Evolutionary conservation across 1,140 invertebrate species (phyloP).

Genomic region (Diprion similis): DNA sequence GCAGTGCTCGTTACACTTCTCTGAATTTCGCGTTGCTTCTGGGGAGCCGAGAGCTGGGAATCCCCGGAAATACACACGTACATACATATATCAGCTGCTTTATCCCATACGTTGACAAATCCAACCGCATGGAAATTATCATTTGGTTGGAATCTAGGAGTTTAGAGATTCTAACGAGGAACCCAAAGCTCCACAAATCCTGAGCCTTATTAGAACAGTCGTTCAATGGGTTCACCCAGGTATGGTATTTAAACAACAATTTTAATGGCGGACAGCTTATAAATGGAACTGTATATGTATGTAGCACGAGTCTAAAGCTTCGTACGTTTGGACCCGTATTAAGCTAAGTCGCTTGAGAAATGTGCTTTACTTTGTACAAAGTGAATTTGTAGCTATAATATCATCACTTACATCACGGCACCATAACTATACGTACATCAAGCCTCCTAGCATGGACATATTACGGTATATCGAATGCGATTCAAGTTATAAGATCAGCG

Average conservation of each 20-base stretch:
- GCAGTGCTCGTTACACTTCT: not conserved
- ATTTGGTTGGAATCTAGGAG: not conserved
- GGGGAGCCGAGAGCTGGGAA: too few relatives aligned
- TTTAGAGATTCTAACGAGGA: not conserved
- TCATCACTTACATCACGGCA: too few relatives aligned
- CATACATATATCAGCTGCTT: not conserved
- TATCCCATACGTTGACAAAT: not conserved
- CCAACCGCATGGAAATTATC: constrained; percentile 7
- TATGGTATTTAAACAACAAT: constrained; percentile 4
- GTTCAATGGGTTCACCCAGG: not conserved
- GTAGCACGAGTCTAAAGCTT: not conserved
- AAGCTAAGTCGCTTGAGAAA: not conserved
- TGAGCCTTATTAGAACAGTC: not conserved
- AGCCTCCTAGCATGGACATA: too few relatives aligned
- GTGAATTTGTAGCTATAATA: not conserved
- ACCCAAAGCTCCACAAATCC: not conserved
- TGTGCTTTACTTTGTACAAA: not conserved
- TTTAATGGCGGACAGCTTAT: not conserved
- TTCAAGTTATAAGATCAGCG: too few relatives aligned
- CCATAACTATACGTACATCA: too few relatives aligned
- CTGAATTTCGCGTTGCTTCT: not conserved
- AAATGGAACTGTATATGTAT: not conserved
- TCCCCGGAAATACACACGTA: not conserved
- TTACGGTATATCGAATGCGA: too few relatives aligned
- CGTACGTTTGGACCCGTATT: not conserved